Conservation (phyloP, 1,140 invertebrate species). For the Magallana angulata region DNA sequence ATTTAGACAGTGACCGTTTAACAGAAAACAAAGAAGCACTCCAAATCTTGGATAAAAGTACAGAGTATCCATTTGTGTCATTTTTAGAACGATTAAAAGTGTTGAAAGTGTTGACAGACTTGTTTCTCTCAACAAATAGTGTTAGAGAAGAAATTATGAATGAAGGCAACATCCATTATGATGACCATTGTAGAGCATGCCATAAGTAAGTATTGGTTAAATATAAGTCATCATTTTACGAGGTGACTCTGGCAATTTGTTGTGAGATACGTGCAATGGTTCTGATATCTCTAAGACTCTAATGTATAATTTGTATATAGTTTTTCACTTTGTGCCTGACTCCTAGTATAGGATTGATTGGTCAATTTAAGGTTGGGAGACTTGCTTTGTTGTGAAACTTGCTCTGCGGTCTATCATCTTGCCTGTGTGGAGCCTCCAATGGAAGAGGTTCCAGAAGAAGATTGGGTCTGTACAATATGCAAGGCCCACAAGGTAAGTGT, state of each 20-base stretch:
- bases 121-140: slow-evolving; percentile 95
- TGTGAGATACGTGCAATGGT: too few relatives aligned
- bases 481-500: slow-evolving; percentile 89
- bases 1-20: slow-evolving; percentile 83
- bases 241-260: too few relatives aligned
- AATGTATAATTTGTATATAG: too few relatives aligned
- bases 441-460: slow-evolving; percentile 92
- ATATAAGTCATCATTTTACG: not conserved
- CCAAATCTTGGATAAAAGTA: slow-evolving; percentile 64
- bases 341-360: not conserved
- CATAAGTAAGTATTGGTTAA: slow-evolving; percentile 82
- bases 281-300: not conserved
- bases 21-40: slow-evolving; percentile 84
- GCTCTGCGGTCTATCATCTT: slow-evolving; percentile 97
- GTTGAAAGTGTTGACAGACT: slow-evolving; percentile 94
- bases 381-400: slow-evolving; percentile 97
- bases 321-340: not conserved
- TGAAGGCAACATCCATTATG: slow-evolving; percentile 94
- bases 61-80: slow-evolving; percentile 90
- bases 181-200: slow-evolving; percentile 96
- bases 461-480: slow-evolving; percentile 97
- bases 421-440: slow-evolving; percentile 96
- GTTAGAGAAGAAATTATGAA: slow-evolving; percentile 95
- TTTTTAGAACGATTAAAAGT: slow-evolving; percentile 91
- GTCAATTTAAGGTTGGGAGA: slow-evolving; percentile 88